phyloP scores from a whole-genome alignment of 2,797 vertebrate genomes.

The Coccyzus lansbergi region DNA sequence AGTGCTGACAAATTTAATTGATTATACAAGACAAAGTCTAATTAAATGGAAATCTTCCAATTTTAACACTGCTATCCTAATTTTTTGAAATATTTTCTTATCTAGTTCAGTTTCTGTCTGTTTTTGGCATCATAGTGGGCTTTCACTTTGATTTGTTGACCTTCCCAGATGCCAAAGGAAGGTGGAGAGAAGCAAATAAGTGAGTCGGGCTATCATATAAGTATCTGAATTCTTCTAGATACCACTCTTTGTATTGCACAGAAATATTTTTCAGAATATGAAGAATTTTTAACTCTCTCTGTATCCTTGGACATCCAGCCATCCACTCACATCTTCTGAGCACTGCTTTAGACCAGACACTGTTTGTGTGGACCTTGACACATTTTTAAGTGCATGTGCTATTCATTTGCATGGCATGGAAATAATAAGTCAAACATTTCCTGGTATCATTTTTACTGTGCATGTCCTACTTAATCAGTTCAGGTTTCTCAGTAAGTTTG shows the following conservation, averaged over 20 bases:
- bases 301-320: neutral
- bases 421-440: neutral
- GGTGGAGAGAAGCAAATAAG: neutral
- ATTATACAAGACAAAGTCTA: neutral
- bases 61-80: neutral
- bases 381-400: neutral
- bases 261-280: neutral
- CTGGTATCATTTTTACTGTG: neutral
- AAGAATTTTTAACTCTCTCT: neutral
- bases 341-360: neutral
- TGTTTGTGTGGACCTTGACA: neutral
- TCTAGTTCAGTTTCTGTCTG: neutral
- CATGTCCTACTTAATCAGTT: neutral
- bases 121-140: neutral
- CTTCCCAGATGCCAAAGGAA: neutral
- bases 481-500: neutral
- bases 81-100: neutral
- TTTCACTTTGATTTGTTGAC: neutral
- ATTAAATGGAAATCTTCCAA: neutral
- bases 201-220: neutral
- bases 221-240: neutral
- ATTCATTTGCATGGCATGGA: neutral
- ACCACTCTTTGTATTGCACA: neutral
- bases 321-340: neutral
- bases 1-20: neutral